Conservation (phyloP, 2,888 invertebrate species). For the Epirrita christyi region DNA sequence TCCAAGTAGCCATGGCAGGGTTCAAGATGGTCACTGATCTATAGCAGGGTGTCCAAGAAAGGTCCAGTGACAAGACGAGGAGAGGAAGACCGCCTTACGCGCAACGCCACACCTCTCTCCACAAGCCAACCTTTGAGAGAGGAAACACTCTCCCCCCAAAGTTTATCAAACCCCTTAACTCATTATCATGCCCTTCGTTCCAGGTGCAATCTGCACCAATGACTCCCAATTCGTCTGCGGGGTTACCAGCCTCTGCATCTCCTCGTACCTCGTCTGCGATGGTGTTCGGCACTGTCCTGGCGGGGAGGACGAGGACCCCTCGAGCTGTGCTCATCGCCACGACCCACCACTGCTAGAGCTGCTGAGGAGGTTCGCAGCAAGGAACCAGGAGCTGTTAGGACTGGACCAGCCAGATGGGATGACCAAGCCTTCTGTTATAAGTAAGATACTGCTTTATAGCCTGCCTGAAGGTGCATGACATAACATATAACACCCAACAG, state of each 20-base stretch:
- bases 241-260: conserved; percentile 84
- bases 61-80: no score
- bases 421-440: conserved; percentile 79
- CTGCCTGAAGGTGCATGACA: no score
- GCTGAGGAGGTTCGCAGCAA: conserved; percentile 70
- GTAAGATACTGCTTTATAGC: conserved; percentile 52
- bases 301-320: conserved; percentile 84
- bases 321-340: conserved; percentile 66
- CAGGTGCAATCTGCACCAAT: conserved; percentile 73
- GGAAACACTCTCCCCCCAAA: no score
- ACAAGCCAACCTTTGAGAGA: no score
- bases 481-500: no score
- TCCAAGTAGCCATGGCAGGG: no score
- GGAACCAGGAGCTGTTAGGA: conserved; percentile 74
- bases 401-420: conserved; percentile 69
- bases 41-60: no score
- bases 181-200: conserved; percentile 23
- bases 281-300: conserved; percentile 88
- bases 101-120: no score
- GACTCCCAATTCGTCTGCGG: conserved; percentile 74
- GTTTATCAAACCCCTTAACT: no score
- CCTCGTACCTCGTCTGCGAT: conserved; percentile 87
- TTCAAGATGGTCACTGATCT: no score
- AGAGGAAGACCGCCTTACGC: no score
- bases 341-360: conserved; percentile 75